Conservation (phyloP, 1,140 invertebrate species). For the Anthonomus grandis region DNA sequence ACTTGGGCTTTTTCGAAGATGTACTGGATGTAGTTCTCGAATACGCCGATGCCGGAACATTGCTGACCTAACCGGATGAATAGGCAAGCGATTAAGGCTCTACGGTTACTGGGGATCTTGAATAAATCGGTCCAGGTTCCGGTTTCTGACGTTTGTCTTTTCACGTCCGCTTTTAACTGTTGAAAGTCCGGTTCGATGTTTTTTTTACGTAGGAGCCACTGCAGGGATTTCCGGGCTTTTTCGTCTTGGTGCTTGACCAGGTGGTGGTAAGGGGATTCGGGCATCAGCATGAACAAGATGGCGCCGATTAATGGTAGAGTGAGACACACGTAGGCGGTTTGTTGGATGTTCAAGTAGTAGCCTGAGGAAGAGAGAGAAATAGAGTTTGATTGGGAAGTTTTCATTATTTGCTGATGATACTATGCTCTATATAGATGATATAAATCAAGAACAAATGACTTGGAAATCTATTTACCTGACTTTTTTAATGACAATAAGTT, state of each 20-base stretch:
- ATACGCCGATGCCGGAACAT: conserved; percentile 32
- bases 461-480: neutral
- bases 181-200: conserved; percentile 35
- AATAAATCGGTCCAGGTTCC: conserved; percentile 32
- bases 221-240: conserved; percentile 33
- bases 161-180: conserved; percentile 34
- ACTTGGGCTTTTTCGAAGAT: conserved; percentile 35
- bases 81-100: conserved; percentile 32
- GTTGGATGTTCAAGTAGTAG: conserved; percentile 13
- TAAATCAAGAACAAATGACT: neutral
- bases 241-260: conserved; percentile 34
- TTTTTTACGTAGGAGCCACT: conserved; percentile 51
- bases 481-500: neutral
- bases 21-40: conserved; percentile 32
- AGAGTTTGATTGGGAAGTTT: no score
- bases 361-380: conserved; percentile 40
- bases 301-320: conserved; percentile 14
- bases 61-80: conserved; percentile 35
- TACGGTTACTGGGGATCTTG: conserved; percentile 37
- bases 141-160: conserved; percentile 32
- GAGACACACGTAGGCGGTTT: conserved; percentile 18
- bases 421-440: no score
- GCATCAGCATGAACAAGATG: conserved; percentile 30
- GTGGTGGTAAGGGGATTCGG: conserved; percentile 42
- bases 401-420: no score